Evolutionary conservation across 2,113 vertebrate genomes (phyloP).

Genomic region (Amphilophus citrinellus): DNA sequence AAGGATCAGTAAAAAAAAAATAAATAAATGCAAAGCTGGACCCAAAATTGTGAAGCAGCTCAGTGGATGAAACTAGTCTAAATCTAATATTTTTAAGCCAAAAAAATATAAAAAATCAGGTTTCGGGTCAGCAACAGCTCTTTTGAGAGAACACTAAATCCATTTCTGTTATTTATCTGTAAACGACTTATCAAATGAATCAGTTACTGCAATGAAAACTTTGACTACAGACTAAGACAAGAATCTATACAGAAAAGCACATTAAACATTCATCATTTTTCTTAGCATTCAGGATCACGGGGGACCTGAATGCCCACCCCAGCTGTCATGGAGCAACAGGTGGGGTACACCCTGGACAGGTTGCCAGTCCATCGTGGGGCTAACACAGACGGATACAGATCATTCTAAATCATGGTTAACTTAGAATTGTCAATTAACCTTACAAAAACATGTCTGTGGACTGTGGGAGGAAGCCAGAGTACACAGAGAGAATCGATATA

Average conservation of each 20-base stretch:
- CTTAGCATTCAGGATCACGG: accelerated
- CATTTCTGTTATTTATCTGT: not conserved
- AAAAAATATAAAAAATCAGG: not conserved
- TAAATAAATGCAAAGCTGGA: not conserved
- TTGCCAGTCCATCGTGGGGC: too few relatives aligned
- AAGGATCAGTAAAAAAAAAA: not conserved
- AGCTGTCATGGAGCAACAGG: too few relatives aligned
- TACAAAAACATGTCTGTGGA: not conserved
- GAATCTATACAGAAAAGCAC: not conserved
- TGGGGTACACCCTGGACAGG: too few relatives aligned
- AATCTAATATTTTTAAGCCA: not conserved
- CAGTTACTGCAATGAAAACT: not conserved
- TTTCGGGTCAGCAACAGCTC: not conserved
- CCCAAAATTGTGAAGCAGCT: not conserved
- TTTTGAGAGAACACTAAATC: not conserved
- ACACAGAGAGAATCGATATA: not conserved
- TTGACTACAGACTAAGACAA: not conserved
- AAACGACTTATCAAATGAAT: not conserved
- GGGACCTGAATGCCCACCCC: not conserved
- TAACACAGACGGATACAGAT: too few relatives aligned
- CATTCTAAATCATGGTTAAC: not conserved
- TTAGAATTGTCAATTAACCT: not conserved
- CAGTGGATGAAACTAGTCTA: not conserved
- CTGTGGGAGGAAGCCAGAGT: not conserved
- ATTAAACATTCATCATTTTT: not conserved